Conservation (phyloP, 2,888 invertebrate species). For the Linyphia triangularis region DNA sequence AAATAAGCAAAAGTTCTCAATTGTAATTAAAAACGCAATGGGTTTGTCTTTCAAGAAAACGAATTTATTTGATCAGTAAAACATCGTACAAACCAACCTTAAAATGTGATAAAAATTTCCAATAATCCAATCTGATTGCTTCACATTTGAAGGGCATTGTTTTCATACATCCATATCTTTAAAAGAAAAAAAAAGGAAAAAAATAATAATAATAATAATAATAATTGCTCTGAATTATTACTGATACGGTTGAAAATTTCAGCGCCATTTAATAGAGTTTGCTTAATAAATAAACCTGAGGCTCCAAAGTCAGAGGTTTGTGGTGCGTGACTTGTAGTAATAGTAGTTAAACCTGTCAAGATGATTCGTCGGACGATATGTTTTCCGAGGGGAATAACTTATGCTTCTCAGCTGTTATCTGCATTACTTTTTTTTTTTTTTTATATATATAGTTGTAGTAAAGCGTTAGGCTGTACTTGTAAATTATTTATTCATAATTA, state of each 20-base stretch:
- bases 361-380: not conserved
- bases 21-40: too few relatives aligned
- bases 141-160: too few relatives aligned
- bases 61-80: too few relatives aligned
- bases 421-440: not conserved
- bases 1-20: too few relatives aligned
- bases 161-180: too few relatives aligned
- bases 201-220: too few relatives aligned
- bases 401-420: not conserved
- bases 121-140: too few relatives aligned
- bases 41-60: too few relatives aligned
- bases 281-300: not conserved
- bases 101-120: too few relatives aligned
- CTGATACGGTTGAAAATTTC: not conserved
- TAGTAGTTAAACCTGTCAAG: not conserved
- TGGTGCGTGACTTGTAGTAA: not conserved
- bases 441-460: too few relatives aligned
- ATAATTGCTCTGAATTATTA: not conserved
- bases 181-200: too few relatives aligned
- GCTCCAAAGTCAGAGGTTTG: not conserved
- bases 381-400: not conserved
- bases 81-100: too few relatives aligned
- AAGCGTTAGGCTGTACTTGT: not conserved
- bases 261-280: not conserved
- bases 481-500: not conserved